phyloP scores from a whole-genome alignment of 2,888 invertebrate species.

The Timema podura region DNA sequence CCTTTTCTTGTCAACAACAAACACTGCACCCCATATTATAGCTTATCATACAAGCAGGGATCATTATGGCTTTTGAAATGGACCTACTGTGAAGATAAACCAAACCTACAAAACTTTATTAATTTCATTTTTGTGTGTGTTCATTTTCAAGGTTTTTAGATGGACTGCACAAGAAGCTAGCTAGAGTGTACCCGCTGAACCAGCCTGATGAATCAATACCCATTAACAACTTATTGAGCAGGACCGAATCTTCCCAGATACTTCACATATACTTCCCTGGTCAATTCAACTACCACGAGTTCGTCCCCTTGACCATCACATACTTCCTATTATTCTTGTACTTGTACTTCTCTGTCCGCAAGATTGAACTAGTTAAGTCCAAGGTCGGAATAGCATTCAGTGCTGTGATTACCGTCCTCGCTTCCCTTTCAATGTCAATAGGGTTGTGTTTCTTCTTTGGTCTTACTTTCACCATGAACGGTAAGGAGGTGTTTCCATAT shows the following conservation, averaged over 20 bases:
- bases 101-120: too few relatives aligned
- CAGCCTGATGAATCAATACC: conserved; percentile 41
- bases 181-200: conserved; percentile 67
- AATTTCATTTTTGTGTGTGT: conserved; percentile 17
- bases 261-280: conserved; percentile 86
- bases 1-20: background rate
- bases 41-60: too few relatives aligned
- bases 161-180: conserved; percentile 66
- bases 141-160: conserved; percentile 63
- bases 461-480: conserved; percentile 72
- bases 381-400: conserved; percentile 83
- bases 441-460: conserved; percentile 85
- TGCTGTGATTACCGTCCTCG: conserved; percentile 73
- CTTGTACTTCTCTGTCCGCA: conserved; percentile 91
- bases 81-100: too few relatives aligned
- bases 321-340: conserved; percentile 86
- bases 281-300: conserved; percentile 77
- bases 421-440: conserved; percentile 86
- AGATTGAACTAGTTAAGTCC: conserved; percentile 89
- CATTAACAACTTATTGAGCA: conserved; percentile 5
- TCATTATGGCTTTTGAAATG: too few relatives aligned
- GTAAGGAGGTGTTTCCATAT: conserved; percentile 92
- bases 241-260: conserved; percentile 20
- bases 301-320: conserved; percentile 78
- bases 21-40: background rate